Evolutionary conservation across 2,113 vertebrate genomes (phyloP).

Genomic region (Cyanoliseus patagonus): DNA sequence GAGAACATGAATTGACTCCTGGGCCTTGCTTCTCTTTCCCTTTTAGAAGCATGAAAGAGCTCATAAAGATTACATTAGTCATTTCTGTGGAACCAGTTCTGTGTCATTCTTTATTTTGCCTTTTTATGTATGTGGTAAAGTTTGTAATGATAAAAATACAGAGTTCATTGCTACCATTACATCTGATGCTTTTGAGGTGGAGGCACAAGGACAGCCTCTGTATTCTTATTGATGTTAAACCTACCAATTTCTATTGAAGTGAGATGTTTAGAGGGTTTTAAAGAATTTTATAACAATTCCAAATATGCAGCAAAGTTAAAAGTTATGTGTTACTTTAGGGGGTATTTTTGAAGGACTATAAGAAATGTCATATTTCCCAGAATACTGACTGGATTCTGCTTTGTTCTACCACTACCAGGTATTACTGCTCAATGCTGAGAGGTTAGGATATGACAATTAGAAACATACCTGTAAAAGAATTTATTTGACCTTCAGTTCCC

Average conservation of each 20-base stretch:
- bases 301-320: conserved; percentile 12
- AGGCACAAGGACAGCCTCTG: neutral
- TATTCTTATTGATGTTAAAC: neutral
- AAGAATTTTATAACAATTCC: neutral
- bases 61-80: neutral
- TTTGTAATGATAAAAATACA: neutral
- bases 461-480: conserved; percentile 44
- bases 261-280: neutral
- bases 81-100: neutral
- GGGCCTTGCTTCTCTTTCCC: neutral
- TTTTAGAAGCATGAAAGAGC: conserved; percentile 8
- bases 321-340: neutral
- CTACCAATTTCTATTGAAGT: conserved; percentile 14
- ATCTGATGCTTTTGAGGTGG: neutral
- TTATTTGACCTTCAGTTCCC: conserved; percentile 60
- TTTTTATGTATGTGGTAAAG: neutral
- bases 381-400: conserved; percentile 17
- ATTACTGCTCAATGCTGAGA: conserved; percentile 7
- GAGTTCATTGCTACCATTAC: neutral
- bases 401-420: conserved; percentile 3
- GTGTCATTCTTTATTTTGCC: neutral
- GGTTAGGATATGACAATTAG: conserved; percentile 56
- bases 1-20: neutral
- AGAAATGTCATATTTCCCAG: neutral
- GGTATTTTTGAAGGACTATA: neutral